Evolutionary conservation across 2,888 invertebrate genomes (phyloP).

Genomic region (Cancer borealis): DNA sequence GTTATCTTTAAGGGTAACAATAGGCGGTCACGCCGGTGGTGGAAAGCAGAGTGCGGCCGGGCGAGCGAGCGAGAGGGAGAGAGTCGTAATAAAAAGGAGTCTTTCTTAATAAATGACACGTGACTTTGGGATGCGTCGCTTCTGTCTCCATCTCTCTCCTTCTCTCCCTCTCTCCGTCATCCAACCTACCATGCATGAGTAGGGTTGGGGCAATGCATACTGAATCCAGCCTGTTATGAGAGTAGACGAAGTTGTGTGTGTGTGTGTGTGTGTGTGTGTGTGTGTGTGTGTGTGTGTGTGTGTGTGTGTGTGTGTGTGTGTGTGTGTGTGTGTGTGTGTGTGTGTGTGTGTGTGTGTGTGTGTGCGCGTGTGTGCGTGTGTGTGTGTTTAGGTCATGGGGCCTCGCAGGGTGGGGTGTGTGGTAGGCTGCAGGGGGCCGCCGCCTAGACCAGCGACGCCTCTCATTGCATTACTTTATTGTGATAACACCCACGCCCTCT

Average conservation of each 20-base stretch:
- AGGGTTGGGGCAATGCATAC: background rate
- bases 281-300: conserved; percentile 22
- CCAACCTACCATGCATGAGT: background rate
- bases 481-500: background rate
- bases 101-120: conserved; percentile 20
- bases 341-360: conserved; percentile 18
- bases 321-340: conserved; percentile 8
- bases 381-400: background rate
- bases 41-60: background rate
- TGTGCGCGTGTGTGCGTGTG: conserved; percentile 38
- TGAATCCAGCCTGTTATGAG: background rate
- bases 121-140: conserved; percentile 20
- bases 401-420: background rate
- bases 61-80: background rate
- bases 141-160: background rate
- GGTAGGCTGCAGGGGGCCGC: background rate
- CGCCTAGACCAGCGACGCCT: background rate
- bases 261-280: conserved; percentile 6
- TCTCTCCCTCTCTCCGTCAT: conserved; percentile 46
- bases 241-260: background rate
- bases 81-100: background rate
- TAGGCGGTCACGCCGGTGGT: background rate
- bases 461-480: background rate
- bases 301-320: conserved; percentile 27
- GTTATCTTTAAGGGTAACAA: conserved; percentile 60